These are phyloP conservation scores for Drosophila basisetae DNA, from an alignment of 2,888 invertebrate species.

Conservation along the genomic window DNA sequence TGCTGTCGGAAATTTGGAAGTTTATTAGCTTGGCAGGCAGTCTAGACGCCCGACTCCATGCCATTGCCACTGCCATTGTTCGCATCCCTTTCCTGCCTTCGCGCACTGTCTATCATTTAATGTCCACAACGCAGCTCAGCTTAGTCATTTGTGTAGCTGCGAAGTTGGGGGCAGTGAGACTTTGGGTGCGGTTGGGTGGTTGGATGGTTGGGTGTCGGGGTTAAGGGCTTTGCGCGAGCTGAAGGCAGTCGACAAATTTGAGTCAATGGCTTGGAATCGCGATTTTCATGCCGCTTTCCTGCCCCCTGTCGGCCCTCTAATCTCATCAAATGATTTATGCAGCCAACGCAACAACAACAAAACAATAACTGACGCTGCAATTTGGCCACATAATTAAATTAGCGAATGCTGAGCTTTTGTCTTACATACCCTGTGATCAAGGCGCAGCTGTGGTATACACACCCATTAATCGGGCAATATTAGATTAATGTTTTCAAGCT, in stretches of 20 bases:
- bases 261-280: slow-evolving; percentile 68
- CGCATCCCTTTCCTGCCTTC: not conserved
- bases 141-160: slow-evolving; percentile 26
- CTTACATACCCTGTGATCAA: slow-evolving; percentile 17
- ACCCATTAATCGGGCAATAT: not conserved
- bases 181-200: not conserved
- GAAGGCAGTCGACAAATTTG: slow-evolving; percentile 59
- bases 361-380: slow-evolving; percentile 48
- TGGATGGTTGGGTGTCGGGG: not conserved
- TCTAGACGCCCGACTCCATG: slow-evolving; percentile 37
- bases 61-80: slow-evolving; percentile 8
- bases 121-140: slow-evolving; percentile 41
- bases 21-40: slow-evolving; percentile 62
- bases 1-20: slow-evolving; percentile 67
- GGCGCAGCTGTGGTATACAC: not conserved
- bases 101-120: slow-evolving; percentile 21
- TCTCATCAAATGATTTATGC: slow-evolving; percentile 55
- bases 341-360: slow-evolving; percentile 24
- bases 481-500: not conserved
- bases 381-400: slow-evolving; percentile 71
- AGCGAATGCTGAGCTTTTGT: slow-evolving; percentile 59
- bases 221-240: not conserved
- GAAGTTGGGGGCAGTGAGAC: not conserved
- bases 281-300: slow-evolving; percentile 35
- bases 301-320: not conserved